Percentiles rank a stretch among this genome's conserved stretches.
Conservation (phyloP, 2,797 vertebrate species). For the Eulemur albifrons region DNA sequence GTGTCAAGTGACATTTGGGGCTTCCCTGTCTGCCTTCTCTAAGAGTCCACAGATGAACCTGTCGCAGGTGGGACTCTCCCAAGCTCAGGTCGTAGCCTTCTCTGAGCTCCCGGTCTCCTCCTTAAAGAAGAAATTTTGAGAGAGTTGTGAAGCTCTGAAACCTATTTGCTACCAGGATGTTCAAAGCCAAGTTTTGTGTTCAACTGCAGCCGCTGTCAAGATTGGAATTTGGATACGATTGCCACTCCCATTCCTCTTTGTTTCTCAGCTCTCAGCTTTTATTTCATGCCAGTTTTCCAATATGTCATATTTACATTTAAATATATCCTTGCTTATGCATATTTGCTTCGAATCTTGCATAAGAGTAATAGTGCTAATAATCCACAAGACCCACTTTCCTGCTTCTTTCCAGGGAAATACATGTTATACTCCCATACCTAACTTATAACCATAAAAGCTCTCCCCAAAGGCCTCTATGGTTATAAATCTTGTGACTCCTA, state of each 20-base stretch:
- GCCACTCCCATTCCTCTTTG: background rate
- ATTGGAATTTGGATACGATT: background rate
- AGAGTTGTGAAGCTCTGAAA: background rate
- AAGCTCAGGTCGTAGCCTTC: background rate
- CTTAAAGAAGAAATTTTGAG: background rate
- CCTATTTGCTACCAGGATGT: background rate
- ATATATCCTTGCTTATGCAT: too few relatives aligned
- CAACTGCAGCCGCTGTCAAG: background rate
- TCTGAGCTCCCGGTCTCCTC: background rate
- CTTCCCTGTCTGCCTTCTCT: background rate
- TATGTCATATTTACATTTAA: background rate
- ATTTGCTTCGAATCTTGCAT: background rate
- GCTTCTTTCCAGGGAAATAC: background rate
- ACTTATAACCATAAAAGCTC: background rate
- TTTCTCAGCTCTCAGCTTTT: background rate
- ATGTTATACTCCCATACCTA: background rate
- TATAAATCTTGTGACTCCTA: conserved; percentile 29
- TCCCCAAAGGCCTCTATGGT: background rate
- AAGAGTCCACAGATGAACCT: background rate
- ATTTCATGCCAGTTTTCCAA: background rate
- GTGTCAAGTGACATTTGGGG: background rate
- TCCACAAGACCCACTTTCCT: background rate
- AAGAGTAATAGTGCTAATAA: background rate
- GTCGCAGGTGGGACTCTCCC: background rate
- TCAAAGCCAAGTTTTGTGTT: background rate